Evolutionary conservation across 2,113 vertebrate genomes (phyloP).

Genomic region (Boleophthalmus pectinirostris): DNA sequence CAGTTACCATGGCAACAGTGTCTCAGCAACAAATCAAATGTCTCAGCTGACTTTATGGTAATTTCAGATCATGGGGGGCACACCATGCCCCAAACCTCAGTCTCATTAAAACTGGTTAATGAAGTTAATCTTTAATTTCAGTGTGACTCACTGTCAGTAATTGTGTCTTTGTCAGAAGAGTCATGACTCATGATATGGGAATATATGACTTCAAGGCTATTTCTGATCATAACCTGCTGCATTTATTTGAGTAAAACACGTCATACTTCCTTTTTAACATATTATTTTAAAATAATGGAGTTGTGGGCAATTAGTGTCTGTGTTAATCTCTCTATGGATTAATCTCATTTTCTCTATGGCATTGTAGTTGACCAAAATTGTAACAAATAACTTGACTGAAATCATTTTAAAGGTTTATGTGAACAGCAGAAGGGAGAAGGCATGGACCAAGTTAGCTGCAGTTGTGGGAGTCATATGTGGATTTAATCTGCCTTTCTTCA

Average conservation of each 20-base stretch:
- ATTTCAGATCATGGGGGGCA: conserved; percentile 1
- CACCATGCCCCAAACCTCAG: conserved; percentile 11
- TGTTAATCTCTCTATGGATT: too few species aligned
- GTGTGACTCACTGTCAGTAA: conserved; percentile 50
- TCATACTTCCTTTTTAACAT: too few species aligned
- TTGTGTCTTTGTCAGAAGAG: conserved; percentile 26
- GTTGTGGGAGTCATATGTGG: too few species aligned
- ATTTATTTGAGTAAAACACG: not conserved
- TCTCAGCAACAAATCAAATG: not conserved
- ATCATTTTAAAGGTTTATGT: too few species aligned
- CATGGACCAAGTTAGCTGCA: too few species aligned
- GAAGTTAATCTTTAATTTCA: conserved; percentile 33
- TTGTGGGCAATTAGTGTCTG: too few species aligned
- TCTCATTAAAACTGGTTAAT: not conserved
- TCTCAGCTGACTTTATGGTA: not conserved
- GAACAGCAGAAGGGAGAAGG: too few species aligned
- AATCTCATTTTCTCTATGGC: too few species aligned
- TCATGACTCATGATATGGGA: conserved; percentile 18
- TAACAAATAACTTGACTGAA: too few species aligned
- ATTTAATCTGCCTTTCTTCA: too few species aligned
- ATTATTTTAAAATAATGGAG: too few species aligned
- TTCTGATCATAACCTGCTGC: not conserved
- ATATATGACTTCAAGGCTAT: conserved; percentile 11
- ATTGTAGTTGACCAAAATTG: too few species aligned
- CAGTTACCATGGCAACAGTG: conserved; percentile 56